These are phyloP conservation scores for Cosmia trapezina DNA, from an alignment of 2,888 invertebrate species.

Conservation along the genomic window DNA sequence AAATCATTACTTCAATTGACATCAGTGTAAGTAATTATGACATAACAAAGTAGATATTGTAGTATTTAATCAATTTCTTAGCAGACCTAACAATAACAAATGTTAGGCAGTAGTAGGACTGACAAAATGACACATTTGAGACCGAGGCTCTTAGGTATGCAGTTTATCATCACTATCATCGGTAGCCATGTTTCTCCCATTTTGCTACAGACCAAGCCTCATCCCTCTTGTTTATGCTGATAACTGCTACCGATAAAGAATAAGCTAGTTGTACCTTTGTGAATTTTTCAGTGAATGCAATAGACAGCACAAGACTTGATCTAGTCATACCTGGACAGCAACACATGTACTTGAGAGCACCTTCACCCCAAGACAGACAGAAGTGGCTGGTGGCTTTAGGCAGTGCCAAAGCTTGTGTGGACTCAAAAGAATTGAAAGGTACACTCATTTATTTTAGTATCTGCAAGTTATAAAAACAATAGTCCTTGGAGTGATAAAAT, in stretches of 20 bases:
- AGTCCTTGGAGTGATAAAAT: constrained; percentile 33
- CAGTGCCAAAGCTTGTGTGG: constrained; percentile 94
- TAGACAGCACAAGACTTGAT: constrained; percentile 93
- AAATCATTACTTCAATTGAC: not conserved
- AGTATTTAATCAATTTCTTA: not conserved
- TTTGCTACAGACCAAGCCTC: not conserved
- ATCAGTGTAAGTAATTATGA: constrained; percentile 3
- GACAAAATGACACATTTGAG: not conserved
- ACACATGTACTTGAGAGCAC: constrained; percentile 94
- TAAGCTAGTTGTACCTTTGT: not conserved
- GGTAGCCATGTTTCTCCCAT: not conserved
- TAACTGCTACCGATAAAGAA: not conserved
- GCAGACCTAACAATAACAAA: not conserved
- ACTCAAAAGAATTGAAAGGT: constrained; percentile 83
- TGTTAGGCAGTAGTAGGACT: not conserved
- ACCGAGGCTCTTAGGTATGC: not conserved
- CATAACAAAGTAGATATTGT: not conserved
- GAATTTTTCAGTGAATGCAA: constrained; percentile 91
- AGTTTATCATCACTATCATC: not conserved
- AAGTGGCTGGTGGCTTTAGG: constrained; percentile 95
- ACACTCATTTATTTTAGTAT: constrained; percentile 8
- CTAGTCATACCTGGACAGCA: constrained; percentile 95
- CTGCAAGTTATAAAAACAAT: not conserved
- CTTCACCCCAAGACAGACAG: constrained; percentile 94
- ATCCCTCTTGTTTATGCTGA: not conserved